phyloP scores from a whole-genome alignment of 2,888 invertebrate genomes.

The Hydrotaea cyrtoneurina region DNA sequence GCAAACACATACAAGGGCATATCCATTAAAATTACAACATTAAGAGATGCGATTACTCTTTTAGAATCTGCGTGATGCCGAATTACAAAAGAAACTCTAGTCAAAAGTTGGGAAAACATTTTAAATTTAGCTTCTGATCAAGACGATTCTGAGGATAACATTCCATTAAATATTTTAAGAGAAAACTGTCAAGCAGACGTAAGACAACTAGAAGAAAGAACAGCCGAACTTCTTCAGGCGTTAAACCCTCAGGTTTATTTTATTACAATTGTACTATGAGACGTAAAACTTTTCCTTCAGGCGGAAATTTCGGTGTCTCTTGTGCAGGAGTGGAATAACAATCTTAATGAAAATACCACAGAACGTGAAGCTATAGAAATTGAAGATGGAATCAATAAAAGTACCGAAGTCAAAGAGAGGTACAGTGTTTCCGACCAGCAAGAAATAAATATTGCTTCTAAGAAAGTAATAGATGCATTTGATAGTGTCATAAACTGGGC shows the following conservation, averaged over 20 bases:
- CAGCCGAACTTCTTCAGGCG: conserved; percentile 17
- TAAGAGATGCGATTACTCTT: conserved; percentile 38
- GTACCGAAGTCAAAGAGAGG: too few relatives aligned
- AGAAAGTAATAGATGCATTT: too few relatives aligned
- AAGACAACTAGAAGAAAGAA: conserved; percentile 15
- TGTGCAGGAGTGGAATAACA: too few relatives aligned
- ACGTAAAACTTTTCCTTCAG: too few relatives aligned
- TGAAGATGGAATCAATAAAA: too few relatives aligned
- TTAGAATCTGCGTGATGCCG: conserved; percentile 18
- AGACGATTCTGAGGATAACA: conserved; percentile 29
- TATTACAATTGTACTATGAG: too few relatives aligned
- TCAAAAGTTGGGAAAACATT: conserved; percentile 40
- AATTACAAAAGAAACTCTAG: conserved; percentile 1
- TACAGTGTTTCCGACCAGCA: too few relatives aligned
- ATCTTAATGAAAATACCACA: too few relatives aligned
- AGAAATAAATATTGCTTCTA: too few relatives aligned
- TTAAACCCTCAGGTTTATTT: conserved; percentile 7
- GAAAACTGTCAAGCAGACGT: conserved; percentile 12
- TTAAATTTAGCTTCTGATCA: conserved; percentile 1
- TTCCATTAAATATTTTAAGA: conserved; percentile 17
- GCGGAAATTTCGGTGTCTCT: too few relatives aligned
- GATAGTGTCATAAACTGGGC: too few relatives aligned
- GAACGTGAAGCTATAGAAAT: too few relatives aligned
- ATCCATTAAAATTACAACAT: conserved; percentile 28
- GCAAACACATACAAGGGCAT: not conserved